Conservation (phyloP, 92 coral and sea anemone genomes). For the Umimayanthus chanpuru region DNA sequence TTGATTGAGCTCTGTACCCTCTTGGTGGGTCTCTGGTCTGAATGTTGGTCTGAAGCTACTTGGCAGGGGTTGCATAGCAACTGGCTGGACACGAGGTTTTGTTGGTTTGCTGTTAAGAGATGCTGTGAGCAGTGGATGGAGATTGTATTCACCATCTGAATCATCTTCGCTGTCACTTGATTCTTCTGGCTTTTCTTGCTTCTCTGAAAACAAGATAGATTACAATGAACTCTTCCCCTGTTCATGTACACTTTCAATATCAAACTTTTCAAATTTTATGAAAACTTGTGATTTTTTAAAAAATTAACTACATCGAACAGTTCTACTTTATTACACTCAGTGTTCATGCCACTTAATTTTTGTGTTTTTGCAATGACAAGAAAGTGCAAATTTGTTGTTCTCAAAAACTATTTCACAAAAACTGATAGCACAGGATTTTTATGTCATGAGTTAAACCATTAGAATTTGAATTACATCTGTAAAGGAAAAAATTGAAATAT, state of each 20-base stretch:
- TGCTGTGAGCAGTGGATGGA: slow-evolving; percentile 92
- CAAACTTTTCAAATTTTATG: background rate
- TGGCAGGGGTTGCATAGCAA: slow-evolving; percentile 60
- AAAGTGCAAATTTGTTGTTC: too few species aligned
- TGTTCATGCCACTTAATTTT: too few species aligned
- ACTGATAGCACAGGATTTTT: too few species aligned
- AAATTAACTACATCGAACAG: too few species aligned
- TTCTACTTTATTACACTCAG: too few species aligned
- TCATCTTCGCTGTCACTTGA: slow-evolving; percentile 81
- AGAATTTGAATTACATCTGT: too few species aligned
- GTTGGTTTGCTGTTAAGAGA: slow-evolving; percentile 77
- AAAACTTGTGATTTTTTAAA: too few species aligned
- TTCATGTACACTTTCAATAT: background rate
- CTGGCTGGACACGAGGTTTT: slow-evolving; percentile 56
- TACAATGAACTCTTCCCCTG: background rate
- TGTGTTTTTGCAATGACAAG: too few species aligned
- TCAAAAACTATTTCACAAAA: too few species aligned
- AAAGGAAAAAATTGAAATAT: too few species aligned
- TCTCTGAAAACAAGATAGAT: slow-evolving; percentile 12
- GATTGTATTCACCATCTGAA: slow-evolving; percentile 92
- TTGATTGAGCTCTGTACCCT: background rate
- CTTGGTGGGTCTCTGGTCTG: slow-evolving; percentile 43
- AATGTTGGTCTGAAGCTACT: slow-evolving; percentile 60
- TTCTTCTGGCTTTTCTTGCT: slow-evolving; percentile 29
- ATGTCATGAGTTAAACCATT: too few species aligned